Base-by-base conservation (phyloP, 2,888 invertebrate genomes). In the Leptinotarsa peninsularis region DNA sequence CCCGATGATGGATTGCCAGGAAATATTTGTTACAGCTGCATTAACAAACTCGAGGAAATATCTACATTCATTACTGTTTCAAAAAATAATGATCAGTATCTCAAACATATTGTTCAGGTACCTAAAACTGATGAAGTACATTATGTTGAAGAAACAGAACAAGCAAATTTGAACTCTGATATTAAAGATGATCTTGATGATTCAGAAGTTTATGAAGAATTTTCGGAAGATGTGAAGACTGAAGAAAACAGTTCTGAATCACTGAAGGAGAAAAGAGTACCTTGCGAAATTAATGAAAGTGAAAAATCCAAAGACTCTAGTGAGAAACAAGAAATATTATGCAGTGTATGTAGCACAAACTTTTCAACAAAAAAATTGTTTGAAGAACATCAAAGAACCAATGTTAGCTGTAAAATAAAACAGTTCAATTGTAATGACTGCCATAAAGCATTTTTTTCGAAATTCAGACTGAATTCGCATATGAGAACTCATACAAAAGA, bases 1-100 rank as follows among this genome's bases (percentile, higher is more conserved):
- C 43, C 13, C 50, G 69, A 78, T 67, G 77, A 76, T 49, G 75
- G 74, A 66, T 74, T 80, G 49, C 80, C 80, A 66, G 72, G 58
- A 73, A 77, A 80, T 76, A 66, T 77, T 27, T 80, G 80, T 69
- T 43, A n/a, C 17, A 27, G n/a, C 15, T 80, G 80, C 56, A 49
- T 76, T 7, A 7, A 56, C 63, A 73, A 75, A 49, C 23, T 78
- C 52, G 66, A 76, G 68, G 73, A 76, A 23, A 75, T 78, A 56
- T 75, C 74, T 15, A 49, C 43, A 15, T 80, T 80, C 76, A 76
- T 77, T 33, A 68, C 54, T 23, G 18, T 66, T 68, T 66, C 75
- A 72, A 76, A 77, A 74, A 49, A 66, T 23, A 80, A 63, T 74
- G 73, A 80, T 73, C 54, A n/a, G n/a, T 69, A 72, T 66, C 75